A percentile compares a stretch with the other conserved stretches of the same genome.
These are phyloP conservation scores for Tragelaphus strepsiceros DNA, from an alignment of 2,113 vertebrate genomes.

Conservation along the genomic window DNA sequence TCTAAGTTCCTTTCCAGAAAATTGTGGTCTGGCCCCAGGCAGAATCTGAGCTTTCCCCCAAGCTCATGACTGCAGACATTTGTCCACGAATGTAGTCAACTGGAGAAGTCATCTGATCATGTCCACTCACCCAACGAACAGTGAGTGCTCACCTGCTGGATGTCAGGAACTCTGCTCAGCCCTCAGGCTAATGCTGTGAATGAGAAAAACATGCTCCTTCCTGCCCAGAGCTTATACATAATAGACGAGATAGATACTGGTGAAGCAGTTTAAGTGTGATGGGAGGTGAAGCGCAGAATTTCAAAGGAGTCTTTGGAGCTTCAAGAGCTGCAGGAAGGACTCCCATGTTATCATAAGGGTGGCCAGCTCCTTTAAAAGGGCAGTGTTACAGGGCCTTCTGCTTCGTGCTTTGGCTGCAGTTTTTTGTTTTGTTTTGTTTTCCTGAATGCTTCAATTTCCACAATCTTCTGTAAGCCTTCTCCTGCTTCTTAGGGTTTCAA, in stretches of 20 bases:
- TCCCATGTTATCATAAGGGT: neutral
- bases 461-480: too few species aligned
- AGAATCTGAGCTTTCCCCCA: neutral
- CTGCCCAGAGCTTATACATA: neutral
- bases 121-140: neutral
- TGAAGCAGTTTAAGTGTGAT: neutral
- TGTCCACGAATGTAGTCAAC: neutral
- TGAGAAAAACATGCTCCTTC: neutral
- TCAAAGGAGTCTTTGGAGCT: neutral
- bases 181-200: neutral
- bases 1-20: neutral
- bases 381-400: rapidly evolving
- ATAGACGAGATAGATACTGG: neutral
- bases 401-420: neutral
- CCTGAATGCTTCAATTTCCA: too few species aligned
- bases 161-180: neutral
- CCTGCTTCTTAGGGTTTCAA: too few species aligned
- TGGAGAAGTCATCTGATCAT: neutral
- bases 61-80: neutral
- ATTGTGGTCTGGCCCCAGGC: neutral
- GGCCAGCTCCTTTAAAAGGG: neutral
- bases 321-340: neutral
- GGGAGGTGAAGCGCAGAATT: neutral
- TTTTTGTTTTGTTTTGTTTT: neutral
- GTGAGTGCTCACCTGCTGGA: neutral